These are phyloP conservation scores for Coregonus sp. DNA, from an alignment of 2,797 vertebrate species.

Conservation along the genomic window DNA sequence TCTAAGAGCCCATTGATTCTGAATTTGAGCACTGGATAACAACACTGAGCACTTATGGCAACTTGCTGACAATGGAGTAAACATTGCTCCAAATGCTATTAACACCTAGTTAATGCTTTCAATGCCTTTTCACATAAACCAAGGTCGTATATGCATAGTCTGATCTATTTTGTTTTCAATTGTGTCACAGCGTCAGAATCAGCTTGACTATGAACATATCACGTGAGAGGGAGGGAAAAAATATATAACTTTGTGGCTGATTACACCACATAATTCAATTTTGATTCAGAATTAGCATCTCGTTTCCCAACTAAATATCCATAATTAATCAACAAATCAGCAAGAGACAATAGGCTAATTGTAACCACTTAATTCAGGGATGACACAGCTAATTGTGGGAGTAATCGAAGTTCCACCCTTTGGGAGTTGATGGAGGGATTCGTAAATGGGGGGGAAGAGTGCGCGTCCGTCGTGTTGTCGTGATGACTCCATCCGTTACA, in stretches of 20 bases:
- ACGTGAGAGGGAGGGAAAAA: conserved; percentile 47
- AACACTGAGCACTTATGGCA: conserved; percentile 62
- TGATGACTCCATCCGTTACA: conserved; percentile 79
- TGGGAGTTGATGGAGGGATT: conserved; percentile 91
- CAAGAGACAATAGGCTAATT: conserved; percentile 89
- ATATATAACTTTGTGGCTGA: conserved; percentile 84
- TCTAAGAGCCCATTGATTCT: conserved; percentile 72
- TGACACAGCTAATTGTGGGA: conserved; percentile 94
- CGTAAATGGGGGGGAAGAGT: conserved; percentile 78
- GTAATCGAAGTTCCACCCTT: conserved; percentile 94
- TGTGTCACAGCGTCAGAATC: conserved; percentile 54
- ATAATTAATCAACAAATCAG: conserved; percentile 99
- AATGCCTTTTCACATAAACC: conserved; percentile 58
- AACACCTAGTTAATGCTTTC: conserved; percentile 67
- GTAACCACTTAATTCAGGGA: conserved; percentile 98
- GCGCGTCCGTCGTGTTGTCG: conserved; percentile 66
- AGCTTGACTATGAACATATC: conserved; percentile 51
- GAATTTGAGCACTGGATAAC: conserved; percentile 59
- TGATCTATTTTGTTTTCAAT: conserved; percentile 22
- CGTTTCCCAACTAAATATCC: conserved; percentile 99
- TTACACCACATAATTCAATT: conserved; percentile 95
- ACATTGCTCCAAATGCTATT: conserved; percentile 65
- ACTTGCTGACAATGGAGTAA: conserved; percentile 66
- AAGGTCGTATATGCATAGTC: conserved; percentile 60
- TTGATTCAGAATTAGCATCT: conserved; percentile 99